A percentile compares a stretch with the other conserved stretches of the same genome.
Evolutionary conservation across 2,113 vertebrate genomes (phyloP).

Genomic region (Spizaetus ornatus): DNA sequence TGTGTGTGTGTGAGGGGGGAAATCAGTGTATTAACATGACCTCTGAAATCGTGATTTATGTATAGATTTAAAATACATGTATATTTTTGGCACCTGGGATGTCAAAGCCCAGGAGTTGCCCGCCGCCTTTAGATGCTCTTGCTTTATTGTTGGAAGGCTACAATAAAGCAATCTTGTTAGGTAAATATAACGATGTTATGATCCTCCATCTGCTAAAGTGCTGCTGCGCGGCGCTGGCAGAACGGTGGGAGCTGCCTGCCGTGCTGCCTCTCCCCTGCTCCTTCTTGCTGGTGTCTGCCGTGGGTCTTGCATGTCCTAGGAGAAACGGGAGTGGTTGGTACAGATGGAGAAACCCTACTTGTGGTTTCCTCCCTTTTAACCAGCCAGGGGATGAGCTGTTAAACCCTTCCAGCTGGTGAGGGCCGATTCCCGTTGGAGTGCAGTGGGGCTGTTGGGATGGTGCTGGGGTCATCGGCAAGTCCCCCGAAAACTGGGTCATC

Average conservation of each 20-base stretch:
- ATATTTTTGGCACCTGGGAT: background rate
- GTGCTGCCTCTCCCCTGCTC: background rate
- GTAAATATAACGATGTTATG: background rate
- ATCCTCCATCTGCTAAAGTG: slow-evolving; percentile 29
- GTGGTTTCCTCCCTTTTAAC: background rate
- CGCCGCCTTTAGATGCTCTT: background rate
- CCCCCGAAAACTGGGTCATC: background rate
- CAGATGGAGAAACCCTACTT: background rate
- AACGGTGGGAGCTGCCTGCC: background rate
- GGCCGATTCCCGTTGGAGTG: rapidly evolving
- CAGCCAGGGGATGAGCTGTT: background rate
- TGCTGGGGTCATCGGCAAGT: background rate
- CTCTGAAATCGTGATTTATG: background rate
- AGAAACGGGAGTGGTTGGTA: background rate
- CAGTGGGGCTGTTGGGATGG: background rate
- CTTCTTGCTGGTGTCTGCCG: background rate
- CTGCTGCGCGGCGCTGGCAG: background rate
- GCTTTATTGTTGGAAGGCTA: background rate
- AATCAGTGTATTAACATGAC: background rate
- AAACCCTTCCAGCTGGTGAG: background rate
- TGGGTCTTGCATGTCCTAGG: background rate
- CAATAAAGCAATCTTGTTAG: slow-evolving; percentile 32
- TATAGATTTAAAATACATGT: background rate
- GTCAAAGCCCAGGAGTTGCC: background rate
- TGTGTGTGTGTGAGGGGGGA: too few species aligned